Base-by-base conservation (phyloP, 2,113 vertebrate species). In the Origma solitaria region DNA sequence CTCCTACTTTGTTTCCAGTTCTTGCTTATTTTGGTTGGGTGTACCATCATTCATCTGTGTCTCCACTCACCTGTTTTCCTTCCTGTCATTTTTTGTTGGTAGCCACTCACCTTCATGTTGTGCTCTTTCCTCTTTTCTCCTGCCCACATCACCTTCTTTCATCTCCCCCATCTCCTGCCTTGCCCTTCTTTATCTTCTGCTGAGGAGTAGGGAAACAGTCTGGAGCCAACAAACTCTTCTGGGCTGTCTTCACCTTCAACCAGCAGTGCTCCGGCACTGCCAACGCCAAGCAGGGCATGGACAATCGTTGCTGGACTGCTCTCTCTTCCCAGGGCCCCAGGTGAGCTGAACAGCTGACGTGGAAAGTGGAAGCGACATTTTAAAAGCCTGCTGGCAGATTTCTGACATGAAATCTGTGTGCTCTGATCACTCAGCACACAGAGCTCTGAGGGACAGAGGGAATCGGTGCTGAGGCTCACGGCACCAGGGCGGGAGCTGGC, bases 391-490 rank as follows among this genome's bases (percentile, higher is more conserved):
- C n/a, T 83, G 50, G 53, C 51, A 76, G 47, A 25, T 82, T 79
- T 71, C 68, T 66, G 42, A 37, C 47, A 19, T 11, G 23, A 80
- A 22, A 71, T n/a, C n/a, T n/a, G n/a, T 0, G 25, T 20, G 8
- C n/a, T 73, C 45, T 19, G 10, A 60, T 78, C 20, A 24, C 25
- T 22, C 42, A 24, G 40, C 76, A 57, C 23, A 6, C 18, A 57
- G 66, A 69, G 16, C 57, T 75, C 64, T n/a, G 28, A 12, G 1
- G 31, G 68, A 38, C 30, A 33, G n/a, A 61, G n/a, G 15, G 14
- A 35, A 66, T 19, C 0, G 4, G 66, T 42, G 65, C 27, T 3
- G 3, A 54, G 64, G 44, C 24, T 20, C 1, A 1, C 3, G 11
- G 60, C 1, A 0, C 51, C 12, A 64, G 40, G 50, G 35, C 40